These are phyloP conservation scores for Styela clava DNA, from an alignment of 23 tunicate species.

Conservation along the genomic window DNA sequence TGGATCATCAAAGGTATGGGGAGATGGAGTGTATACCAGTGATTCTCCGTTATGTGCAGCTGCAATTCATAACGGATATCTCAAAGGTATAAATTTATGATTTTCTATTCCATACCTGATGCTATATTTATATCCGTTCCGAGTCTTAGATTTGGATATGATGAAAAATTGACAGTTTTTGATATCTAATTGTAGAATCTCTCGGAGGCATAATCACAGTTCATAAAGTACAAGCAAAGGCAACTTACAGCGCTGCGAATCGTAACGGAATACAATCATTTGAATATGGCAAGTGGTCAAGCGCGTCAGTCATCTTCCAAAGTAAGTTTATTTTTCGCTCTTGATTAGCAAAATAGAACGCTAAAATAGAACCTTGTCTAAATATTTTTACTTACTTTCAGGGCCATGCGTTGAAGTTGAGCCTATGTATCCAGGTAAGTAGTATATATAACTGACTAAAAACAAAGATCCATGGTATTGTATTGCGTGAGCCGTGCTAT, in stretches of 20 bases:
- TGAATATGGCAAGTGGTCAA: conserved; percentile 25
- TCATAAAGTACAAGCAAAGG: conserved; percentile 17
- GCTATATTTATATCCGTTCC: not conserved
- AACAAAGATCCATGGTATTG: no score
- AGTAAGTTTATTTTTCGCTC: conserved; percentile 1
- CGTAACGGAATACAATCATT: conserved; percentile 24
- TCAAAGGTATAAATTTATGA: conserved; percentile 19
- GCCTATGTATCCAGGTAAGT: conserved; percentile 8
- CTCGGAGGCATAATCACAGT: conserved; percentile 40
- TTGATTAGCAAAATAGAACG: not conserved
- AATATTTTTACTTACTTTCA: no score
- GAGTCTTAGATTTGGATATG: not conserved
- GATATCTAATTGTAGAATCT: no score
- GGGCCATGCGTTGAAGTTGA: conserved; percentile 26
- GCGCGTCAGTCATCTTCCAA: conserved; percentile 25
- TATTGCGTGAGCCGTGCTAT: no score
- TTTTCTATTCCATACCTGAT: not conserved
- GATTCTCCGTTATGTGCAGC: conserved; percentile 40
- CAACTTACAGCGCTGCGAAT: not conserved
- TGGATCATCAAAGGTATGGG: conserved; percentile 8
- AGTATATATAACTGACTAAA: no score
- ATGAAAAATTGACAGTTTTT: no score
- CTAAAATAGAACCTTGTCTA: not conserved
- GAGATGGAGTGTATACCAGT: conserved; percentile 27
- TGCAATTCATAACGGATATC: conserved; percentile 22